Percentiles rank a stretch among this genome's conserved stretches.
Evolutionary conservation across 2,888 invertebrate genomes (phyloP).

Genomic region (Troides helena): DNA sequence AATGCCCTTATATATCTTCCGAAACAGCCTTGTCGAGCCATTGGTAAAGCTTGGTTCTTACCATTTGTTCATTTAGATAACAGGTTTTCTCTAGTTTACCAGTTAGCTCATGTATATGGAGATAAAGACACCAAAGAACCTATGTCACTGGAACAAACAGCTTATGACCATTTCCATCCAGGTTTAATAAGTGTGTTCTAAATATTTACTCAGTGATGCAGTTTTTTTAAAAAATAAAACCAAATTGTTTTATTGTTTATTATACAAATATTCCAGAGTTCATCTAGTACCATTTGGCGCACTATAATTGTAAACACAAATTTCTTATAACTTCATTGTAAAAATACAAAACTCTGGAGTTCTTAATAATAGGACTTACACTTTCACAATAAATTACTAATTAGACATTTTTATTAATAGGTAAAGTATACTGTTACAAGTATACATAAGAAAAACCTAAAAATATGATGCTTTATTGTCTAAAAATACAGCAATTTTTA

Average conservation of each 20-base stretch:
- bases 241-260: constrained; percentile 35
- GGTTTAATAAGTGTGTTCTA: no score
- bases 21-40: no score
- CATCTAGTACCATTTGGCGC: constrained; percentile 33
- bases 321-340: constrained; percentile 18
- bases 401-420: constrained; percentile 15
- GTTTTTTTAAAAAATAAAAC: not conserved
- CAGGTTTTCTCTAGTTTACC: no score
- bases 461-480: constrained; percentile 30
- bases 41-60: no score
- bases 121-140: no score
- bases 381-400: constrained; percentile 27
- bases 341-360: constrained; percentile 29
- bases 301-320: constrained; percentile 25
- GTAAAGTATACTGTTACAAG: constrained; percentile 14
- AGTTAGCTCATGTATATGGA: no score
- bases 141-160: no score
- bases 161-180: no score
- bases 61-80: no score
- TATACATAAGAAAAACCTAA: constrained; percentile 18
- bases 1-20: no score
- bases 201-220: not conserved
- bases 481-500: constrained; percentile 24
- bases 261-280: constrained; percentile 40
- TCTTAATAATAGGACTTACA: constrained; percentile 16